Percentiles rank a stretch among this genome's conserved stretches.
Evolutionary conservation across 2,888 invertebrate species (phyloP).

Genomic region (Synanthedon vespiformis): DNA sequence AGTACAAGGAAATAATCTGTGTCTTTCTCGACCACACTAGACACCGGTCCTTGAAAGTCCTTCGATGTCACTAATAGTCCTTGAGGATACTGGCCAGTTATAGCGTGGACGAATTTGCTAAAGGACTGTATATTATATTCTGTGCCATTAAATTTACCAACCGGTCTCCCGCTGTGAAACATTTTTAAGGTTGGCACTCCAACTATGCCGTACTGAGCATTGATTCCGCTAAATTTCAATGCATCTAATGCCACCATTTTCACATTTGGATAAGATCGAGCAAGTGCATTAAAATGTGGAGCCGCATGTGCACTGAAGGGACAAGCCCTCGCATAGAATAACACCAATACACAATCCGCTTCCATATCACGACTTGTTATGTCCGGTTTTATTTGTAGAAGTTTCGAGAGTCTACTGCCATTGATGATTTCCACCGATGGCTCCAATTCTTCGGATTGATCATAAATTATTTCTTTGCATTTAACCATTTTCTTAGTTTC

Average conservation of each 20-base stretch:
- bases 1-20: slow-evolving; percentile 85
- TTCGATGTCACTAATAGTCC: slow-evolving; percentile 78
- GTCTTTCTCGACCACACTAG: slow-evolving; percentile 79
- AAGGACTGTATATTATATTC: slow-evolving; percentile 84
- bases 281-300: slow-evolving; percentile 90
- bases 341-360: slow-evolving; percentile 79
- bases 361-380: slow-evolving; percentile 74
- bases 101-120: slow-evolving; percentile 79
- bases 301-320: slow-evolving; percentile 92
- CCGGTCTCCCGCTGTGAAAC: slow-evolving; percentile 89
- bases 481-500: slow-evolving; percentile 57
- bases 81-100: slow-evolving; percentile 77
- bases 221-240: slow-evolving; percentile 83
- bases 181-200: slow-evolving; percentile 90
- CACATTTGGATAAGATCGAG: slow-evolving; percentile 86
- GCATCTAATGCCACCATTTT: slow-evolving; percentile 93
- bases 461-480: slow-evolving; percentile 50
- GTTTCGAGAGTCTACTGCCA: slow-evolving; percentile 75
- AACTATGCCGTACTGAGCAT: slow-evolving; percentile 91
- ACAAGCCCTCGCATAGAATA: slow-evolving; percentile 92
- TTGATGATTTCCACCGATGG: slow-evolving; percentile 76
- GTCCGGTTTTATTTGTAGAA: slow-evolving; percentile 74
- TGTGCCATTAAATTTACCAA: slow-evolving; percentile 86
- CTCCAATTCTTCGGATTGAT: slow-evolving; percentile 39
- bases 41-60: slow-evolving; percentile 85